Conservation (phyloP, 2,797 vertebrate genomes). For the Coregonus ussuriensis region DNA sequence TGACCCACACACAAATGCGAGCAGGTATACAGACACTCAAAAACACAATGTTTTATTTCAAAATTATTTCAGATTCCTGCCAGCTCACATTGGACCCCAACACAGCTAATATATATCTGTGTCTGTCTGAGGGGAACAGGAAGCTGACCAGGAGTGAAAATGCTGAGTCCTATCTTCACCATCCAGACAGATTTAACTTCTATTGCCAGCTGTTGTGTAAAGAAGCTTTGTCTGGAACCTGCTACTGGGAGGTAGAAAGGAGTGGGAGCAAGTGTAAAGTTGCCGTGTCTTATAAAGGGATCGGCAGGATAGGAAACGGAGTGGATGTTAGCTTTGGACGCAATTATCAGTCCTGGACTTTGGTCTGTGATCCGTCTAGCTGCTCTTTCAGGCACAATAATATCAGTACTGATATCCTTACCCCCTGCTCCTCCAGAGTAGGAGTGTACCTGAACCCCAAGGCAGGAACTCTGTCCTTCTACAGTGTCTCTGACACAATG, state of each 20-base stretch:
- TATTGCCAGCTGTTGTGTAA: background rate
- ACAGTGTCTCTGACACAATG: constrained; percentile 1
- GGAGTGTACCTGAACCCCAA: background rate
- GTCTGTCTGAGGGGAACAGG: constrained; percentile 2
- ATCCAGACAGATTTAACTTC: background rate
- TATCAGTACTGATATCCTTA: background rate
- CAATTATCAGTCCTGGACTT: background rate
- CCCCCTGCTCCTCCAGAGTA: background rate
- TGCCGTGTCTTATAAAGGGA: background rate
- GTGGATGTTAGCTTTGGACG: background rate
- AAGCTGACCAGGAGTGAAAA: background rate
- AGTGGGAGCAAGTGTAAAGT: background rate
- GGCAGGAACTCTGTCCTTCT: constrained; percentile 6
- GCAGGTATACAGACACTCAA: background rate
- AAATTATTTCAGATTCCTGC: background rate
- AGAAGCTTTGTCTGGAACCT: background rate
- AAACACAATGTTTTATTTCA: background rate
- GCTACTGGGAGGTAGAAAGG: background rate
- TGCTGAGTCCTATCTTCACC: background rate
- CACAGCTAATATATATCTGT: background rate
- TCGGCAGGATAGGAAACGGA: background rate
- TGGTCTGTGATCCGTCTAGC: background rate
- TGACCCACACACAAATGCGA: background rate
- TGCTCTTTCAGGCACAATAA: background rate
- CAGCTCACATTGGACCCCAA: background rate